Evolutionary conservation across 53 echinoderm and acorn worm genomes (phyloP), one percentile per base, ranked within the genome.

Genomic region (Pentamera pediparva): DNA sequence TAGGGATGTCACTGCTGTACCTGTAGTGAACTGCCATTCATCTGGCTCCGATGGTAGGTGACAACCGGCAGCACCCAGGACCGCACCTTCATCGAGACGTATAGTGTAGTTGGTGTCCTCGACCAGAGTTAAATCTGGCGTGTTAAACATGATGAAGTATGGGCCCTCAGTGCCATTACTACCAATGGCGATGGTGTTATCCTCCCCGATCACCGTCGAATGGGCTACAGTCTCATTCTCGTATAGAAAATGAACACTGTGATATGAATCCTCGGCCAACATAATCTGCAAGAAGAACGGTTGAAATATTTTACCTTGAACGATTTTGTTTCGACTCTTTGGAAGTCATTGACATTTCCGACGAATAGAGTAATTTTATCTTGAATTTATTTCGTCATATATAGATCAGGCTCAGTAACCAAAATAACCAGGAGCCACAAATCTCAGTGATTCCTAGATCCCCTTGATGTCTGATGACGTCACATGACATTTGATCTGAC

Each of bases 11-110:
- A n/a, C n/a, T n/a, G n/a, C 17, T 31, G 24, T 65, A 65, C 67
- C 39, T 65, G 67, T 65, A 6, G 43, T 40, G 21, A 65, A 65
- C 27, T 24, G 17, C 67, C 67, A 65, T 25, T 65, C 67, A 11
- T 18, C 10, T 22, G 12, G 24, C 21, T 65, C 67, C 28, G 67
- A 41, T 13, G 41, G 67, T 11, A 65, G 28, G 43, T 65, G n/a
- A 19, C 67, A 65, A 5, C 67, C 67, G 1, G 10, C 25, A 25
- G 67, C 0, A 1, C 67, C 67, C 9, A 65, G 41, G 20, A 65
- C 29, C 15, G 28, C 40, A 5, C 67, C 67, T 10, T 36, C 24
- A 18, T 65, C 67, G 6, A 65, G 30, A 29, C 47, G 39, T 35
- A 65, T 65, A 3, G 67, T 67, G 48, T 67, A 67, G n/a, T 39